Evolutionary conservation across 2,113 vertebrate genomes (phyloP), one percentile per base, ranked within the genome.

Genomic region (Mus musculus): DNA sequence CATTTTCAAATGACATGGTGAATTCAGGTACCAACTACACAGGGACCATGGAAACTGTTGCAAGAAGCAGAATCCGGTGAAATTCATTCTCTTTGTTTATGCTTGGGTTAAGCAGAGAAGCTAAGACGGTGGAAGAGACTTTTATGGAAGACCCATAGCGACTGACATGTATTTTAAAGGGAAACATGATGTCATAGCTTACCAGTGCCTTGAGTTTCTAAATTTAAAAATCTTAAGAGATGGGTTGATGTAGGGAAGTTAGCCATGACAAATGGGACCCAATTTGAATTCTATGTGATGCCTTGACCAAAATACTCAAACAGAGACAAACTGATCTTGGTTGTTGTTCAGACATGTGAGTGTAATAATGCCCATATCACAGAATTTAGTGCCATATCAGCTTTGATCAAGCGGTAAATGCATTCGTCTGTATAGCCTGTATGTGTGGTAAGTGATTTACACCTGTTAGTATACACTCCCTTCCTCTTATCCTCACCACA

Each of bases 1-100:
- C 72, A 96, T 95, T 95, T 95, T 93, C 89, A 92, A 96, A 96
- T 96, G 96, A 85, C 76, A 95, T 39, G 75, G 93, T 30, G 95
- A 91, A 88, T 95, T 96, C 59, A 86, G 90, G 82, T 94, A 63
- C 76, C 81, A 95, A 82, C 82, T 89, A 89, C 65, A n/a, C n/a
- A 73, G 94, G n/a, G 69, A 88, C 73, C 88, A n/a, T 56, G 86
- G 93, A 86, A 93, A 97, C 84, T 90, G 63, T 36, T 90, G n/a
- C 59, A 90, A 94, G 88, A 86, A 88, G n/a, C 76, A 92, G 28
- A 7, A 46, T 61, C n/a, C 46, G 59, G 24, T 59, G 91, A 94
- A 90, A 71, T 88, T 84, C 6, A 63, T 93, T 96, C 95, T 92
- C 77, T 77, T 54, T 28, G 39, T 95, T 91, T 94, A 56, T 91